Conservation (phyloP, 2,797 vertebrate genomes). For the Rhadinocentrus ornatus region DNA sequence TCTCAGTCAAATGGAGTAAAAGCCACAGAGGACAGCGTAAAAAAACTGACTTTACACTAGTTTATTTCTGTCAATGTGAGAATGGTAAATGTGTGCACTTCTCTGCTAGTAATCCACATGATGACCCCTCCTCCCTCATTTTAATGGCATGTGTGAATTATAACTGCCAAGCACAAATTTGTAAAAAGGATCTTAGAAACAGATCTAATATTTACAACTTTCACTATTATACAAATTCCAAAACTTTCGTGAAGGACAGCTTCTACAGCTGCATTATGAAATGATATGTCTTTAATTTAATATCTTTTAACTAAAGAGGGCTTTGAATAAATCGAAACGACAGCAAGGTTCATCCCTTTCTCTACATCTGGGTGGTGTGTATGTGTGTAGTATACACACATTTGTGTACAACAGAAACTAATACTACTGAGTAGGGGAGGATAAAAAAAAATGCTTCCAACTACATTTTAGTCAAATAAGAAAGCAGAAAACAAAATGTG, state of each 20-base stretch:
- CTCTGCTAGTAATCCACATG: slow-evolving; percentile 40
- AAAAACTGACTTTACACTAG: slow-evolving; percentile 65
- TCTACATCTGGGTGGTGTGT: slow-evolving; percentile 50
- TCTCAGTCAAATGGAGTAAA: slow-evolving; percentile 67
- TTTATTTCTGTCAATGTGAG: slow-evolving; percentile 47
- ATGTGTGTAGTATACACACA: slow-evolving; percentile 15
- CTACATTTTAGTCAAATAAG: slow-evolving; percentile 8
- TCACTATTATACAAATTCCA: not conserved
- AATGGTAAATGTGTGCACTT: slow-evolving; percentile 33
- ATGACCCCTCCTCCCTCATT: slow-evolving; percentile 15
- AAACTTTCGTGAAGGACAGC: slow-evolving; percentile 14
- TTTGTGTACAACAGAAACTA: slow-evolving; percentile 9
- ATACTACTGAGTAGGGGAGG: slow-evolving; percentile 15
- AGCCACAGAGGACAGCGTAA: slow-evolving; percentile 58
- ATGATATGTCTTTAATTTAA: not conserved
- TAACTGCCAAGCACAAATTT: slow-evolving; percentile 36
- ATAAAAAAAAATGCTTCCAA: not conserved
- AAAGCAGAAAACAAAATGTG: slow-evolving; percentile 26
- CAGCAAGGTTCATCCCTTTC: slow-evolving; percentile 67
- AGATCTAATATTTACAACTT: slow-evolving; percentile 9
- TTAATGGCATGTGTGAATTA: slow-evolving; percentile 43
- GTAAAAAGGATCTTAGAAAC: slow-evolving; percentile 23
- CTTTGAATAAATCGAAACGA: slow-evolving; percentile 72
- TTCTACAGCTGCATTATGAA: slow-evolving; percentile 20
- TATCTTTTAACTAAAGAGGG: slow-evolving; percentile 11